Base-by-base conservation (phyloP, 2,797 vertebrate species). In the Hipposideros larvatus region DNA sequence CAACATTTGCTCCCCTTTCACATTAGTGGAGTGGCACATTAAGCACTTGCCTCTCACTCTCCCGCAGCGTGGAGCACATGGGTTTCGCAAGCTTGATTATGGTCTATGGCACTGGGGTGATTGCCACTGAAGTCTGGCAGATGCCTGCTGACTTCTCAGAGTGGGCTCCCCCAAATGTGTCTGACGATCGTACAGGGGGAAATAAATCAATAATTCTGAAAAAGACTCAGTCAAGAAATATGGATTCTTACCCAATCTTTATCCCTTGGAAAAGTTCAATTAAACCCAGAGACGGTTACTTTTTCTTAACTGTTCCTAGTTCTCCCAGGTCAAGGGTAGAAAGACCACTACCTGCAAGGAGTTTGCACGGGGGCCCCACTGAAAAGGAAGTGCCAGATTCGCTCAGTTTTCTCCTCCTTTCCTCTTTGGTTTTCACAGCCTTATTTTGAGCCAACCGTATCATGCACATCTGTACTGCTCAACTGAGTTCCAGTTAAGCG, bases 401-500 rank as follows among this genome's bases (percentile, higher is more conserved):
- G 28, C 6, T 80, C 57, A 7, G 34, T 34, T 88, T 5, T 19
- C 1, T 7, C 26, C 24, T 48, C 59, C n/a, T 43, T 8, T 41
- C 65, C 46, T 19, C 77, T n/a, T 89, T 22, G 18, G 65, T 37
- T 78, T 66, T 37, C 59, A 61, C 84, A 28, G 43, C 70, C 95
- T 86, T 91, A 96, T 90, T 96, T 51, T 66, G 88, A 95, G 71
- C 98, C 91, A 96, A 70, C 74, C 57, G 22, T 48, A 90, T 51
- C 88, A 92, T 1, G 34, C 78, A 70, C 78, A 79, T 89, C 97
- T 90, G 73, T 89, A 97, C 89, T 90, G 95, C 95, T 98, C 96
- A 95, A 90, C 53, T 87, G 93, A 97, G 90, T 78, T 95, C 97
- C 98, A 98, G 98, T 96, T 96, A 98, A 98, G 98, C 96, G 88